Evolutionary conservation across 2,888 invertebrate genomes (phyloP).

Genomic region (Phalangium opilio): DNA sequence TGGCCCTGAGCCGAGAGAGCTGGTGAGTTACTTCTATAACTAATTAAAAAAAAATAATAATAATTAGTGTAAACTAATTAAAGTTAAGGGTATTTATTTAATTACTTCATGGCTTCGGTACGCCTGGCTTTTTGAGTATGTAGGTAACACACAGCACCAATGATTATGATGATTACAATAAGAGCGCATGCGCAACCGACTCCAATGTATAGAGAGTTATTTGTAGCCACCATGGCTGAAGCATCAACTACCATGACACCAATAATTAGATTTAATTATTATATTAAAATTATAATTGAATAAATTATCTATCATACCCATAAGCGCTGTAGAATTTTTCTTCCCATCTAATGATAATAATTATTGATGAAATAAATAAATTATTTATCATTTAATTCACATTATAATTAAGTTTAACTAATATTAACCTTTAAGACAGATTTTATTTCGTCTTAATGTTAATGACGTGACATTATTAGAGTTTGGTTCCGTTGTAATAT

Average conservation of each 20-base stretch:
- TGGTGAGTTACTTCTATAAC: conserved; percentile 24
- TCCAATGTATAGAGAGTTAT: conserved; percentile 49
- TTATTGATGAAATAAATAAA: too few relatives aligned
- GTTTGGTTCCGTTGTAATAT: conserved; percentile 52
- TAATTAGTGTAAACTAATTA: background rate
- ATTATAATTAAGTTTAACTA: too few relatives aligned
- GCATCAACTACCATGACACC: conserved; percentile 11
- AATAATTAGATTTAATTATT: too few relatives aligned
- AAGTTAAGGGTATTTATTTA: background rate
- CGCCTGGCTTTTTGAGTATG: conserved; percentile 27
- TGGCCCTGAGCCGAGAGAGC: conserved; percentile 33
- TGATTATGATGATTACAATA: conserved; percentile 49
- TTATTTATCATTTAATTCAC: too few relatives aligned
- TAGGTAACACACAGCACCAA: conserved; percentile 35
- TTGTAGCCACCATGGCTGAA: conserved; percentile 14
- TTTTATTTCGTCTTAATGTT: conserved; percentile 65
- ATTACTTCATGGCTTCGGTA: background rate
- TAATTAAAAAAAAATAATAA: conserved; percentile 1
- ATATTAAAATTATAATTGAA: too few relatives aligned
- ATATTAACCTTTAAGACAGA: conserved; percentile 58
- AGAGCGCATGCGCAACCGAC: conserved; percentile 59
- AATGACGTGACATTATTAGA: conserved; percentile 54
- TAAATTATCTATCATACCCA: too few relatives aligned
- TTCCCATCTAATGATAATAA: conserved; percentile 10
- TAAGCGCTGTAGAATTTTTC: conserved; percentile 11